A percentile compares a stretch with the other conserved stretches of the same genome.
Evolutionary conservation across 2,797 vertebrate genomes (phyloP).

Genomic region (Halcyon leucocephala): DNA sequence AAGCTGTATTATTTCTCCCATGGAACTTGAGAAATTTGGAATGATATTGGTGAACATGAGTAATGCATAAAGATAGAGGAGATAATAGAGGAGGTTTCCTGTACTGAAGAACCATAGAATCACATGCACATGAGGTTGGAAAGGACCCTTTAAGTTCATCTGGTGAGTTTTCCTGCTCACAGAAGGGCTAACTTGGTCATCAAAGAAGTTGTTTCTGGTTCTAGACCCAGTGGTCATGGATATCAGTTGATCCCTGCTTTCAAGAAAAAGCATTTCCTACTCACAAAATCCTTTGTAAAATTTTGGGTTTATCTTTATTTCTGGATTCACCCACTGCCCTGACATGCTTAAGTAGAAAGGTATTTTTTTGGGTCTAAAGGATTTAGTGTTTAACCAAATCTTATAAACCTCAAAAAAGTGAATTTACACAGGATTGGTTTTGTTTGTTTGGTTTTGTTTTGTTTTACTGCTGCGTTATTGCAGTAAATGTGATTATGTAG

Average conservation of each 20-base stretch:
- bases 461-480: background rate
- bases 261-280: background rate
- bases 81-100: background rate
- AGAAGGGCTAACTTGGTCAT: background rate
- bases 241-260: background rate
- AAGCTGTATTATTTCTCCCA: background rate
- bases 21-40: background rate
- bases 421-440: background rate
- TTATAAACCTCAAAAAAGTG: background rate
- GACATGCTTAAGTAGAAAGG: background rate
- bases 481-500: background rate
- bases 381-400: background rate
- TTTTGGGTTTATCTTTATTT: background rate
- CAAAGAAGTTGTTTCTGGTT: background rate
- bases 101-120: background rate
- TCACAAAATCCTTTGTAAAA: background rate
- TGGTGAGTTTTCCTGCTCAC: background rate
- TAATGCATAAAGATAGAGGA: background rate
- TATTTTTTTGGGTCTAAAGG: background rate
- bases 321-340: background rate
- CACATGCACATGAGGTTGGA: background rate
- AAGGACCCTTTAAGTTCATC: background rate
- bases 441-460: background rate
- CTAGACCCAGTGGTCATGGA: background rate
- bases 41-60: background rate